Conservation (phyloP, 1,140 invertebrate species). For the Drosophila bifasciata region DNA sequence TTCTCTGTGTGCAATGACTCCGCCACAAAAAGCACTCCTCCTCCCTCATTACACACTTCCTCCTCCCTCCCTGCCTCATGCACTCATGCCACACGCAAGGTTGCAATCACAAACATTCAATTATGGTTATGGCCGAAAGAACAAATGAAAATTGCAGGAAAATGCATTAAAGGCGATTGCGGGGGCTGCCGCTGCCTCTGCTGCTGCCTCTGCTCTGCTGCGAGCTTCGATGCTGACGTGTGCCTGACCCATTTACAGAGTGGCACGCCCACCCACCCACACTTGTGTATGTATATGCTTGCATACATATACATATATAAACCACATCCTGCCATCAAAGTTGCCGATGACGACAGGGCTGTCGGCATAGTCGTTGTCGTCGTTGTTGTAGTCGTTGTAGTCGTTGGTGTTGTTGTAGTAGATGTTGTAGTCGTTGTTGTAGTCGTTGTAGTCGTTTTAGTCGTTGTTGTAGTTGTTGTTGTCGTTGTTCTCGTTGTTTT, state of each 20-base stretch:
- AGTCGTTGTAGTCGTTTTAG: constrained; percentile 5
- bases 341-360: constrained; percentile 33
- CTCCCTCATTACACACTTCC: background rate
- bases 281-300: too few relatives aligned
- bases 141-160: constrained; percentile 34
- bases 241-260: constrained; percentile 44
- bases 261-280: background rate
- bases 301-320: constrained; percentile 29
- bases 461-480: background rate
- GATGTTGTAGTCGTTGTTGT: background rate
- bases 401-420: background rate
- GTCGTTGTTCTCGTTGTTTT: constrained; percentile 10
- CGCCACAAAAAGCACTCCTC: constrained; percentile 14
- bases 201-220: background rate
- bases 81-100: too few relatives aligned
- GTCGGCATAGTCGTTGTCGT: constrained; percentile 10
- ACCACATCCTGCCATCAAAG: constrained; percentile 71
- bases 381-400: background rate
- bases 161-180: constrained; percentile 35
- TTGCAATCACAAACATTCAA: constrained; percentile 73
- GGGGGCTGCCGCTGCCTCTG: background rate
- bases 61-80: too few relatives aligned
- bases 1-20: constrained; percentile 41
- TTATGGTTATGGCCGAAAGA: constrained; percentile 58
- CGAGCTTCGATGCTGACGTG: constrained; percentile 6